Percentiles rank a stretch among this genome's conserved stretches.
Conservation (phyloP, 1,140 invertebrate genomes). For the Zaprionus capensis region DNA sequence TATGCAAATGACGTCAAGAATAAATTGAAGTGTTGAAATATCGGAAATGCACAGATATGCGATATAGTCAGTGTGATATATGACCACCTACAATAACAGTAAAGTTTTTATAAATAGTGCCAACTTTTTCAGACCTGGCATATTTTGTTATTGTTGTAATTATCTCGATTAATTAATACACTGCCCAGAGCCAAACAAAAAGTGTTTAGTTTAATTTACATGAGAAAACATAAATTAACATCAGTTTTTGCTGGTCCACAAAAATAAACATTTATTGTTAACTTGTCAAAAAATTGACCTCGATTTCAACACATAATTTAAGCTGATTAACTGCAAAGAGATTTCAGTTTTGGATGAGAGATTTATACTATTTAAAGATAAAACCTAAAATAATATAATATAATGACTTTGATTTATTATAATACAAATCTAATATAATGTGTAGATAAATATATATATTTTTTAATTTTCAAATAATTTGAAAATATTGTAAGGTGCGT, state of each 20-base stretch:
- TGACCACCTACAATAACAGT: not conserved
- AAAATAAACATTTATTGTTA: not conserved
- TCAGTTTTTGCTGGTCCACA: not conserved
- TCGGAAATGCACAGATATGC: not conserved
- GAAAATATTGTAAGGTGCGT: too few species aligned
- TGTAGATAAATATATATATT: too few species aligned
- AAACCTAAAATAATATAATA: not conserved
- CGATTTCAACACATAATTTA: not conserved
- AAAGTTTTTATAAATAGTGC: not conserved
- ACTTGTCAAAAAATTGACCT: not conserved
- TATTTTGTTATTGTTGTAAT: not conserved
- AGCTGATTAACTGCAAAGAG: not conserved
- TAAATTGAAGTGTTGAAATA: slow-evolving; percentile 7
- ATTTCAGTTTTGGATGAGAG: too few species aligned
- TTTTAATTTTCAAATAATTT: too few species aligned
- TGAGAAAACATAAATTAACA: slow-evolving; percentile 5
- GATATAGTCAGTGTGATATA: not conserved
- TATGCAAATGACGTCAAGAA: slow-evolving; percentile 23
- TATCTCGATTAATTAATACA: slow-evolving; percentile 7
- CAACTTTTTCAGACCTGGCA: not conserved
- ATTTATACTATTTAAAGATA: not conserved
- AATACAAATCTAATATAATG: too few species aligned
- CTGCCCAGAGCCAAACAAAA: not conserved
- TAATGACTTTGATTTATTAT: too few species aligned
- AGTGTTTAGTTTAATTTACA: slow-evolving; percentile 9